Evolutionary conservation across 2,888 invertebrate species (phyloP).

Genomic region (Troides oblongomaculatus): DNA sequence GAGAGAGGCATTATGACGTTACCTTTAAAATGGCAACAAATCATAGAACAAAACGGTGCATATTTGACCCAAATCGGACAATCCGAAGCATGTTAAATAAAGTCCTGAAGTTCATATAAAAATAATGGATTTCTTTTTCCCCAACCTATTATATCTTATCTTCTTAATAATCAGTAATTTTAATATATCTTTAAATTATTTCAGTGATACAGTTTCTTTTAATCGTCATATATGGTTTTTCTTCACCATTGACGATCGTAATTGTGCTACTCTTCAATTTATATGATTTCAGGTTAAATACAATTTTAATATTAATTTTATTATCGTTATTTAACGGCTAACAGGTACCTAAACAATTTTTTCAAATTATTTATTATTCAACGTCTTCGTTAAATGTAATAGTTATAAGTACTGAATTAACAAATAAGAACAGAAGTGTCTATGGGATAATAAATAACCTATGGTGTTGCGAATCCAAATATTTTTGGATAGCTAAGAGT

Average conservation of each 20-base stretch:
- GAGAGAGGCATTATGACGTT: too few relatives aligned
- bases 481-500: too few relatives aligned
- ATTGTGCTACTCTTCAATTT: slow-evolving; percentile 10
- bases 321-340: not conserved
- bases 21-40: too few relatives aligned
- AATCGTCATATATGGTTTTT: slow-evolving; percentile 8
- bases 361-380: not conserved
- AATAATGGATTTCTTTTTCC: too few relatives aligned
- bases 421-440: not conserved
- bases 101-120: too few relatives aligned
- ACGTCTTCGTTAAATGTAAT: not conserved
- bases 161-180: not conserved
- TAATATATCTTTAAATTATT: not conserved
- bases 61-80: too few relatives aligned
- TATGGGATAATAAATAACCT: too few relatives aligned
- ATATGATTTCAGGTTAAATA: slow-evolving; percentile 13
- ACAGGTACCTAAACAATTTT: not conserved
- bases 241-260: slow-evolving; percentile 4
- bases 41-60: too few relatives aligned
- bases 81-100: too few relatives aligned
- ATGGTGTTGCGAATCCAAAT: too few relatives aligned
- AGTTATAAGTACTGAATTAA: not conserved
- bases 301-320: not conserved
- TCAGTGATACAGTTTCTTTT: slow-evolving; percentile 17
- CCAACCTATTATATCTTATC: too few relatives aligned